Percentiles rank a stretch among this genome's conserved stretches.
Evolutionary conservation across 2,888 invertebrate genomes (phyloP).

Genomic region (Beris morrisii): DNA sequence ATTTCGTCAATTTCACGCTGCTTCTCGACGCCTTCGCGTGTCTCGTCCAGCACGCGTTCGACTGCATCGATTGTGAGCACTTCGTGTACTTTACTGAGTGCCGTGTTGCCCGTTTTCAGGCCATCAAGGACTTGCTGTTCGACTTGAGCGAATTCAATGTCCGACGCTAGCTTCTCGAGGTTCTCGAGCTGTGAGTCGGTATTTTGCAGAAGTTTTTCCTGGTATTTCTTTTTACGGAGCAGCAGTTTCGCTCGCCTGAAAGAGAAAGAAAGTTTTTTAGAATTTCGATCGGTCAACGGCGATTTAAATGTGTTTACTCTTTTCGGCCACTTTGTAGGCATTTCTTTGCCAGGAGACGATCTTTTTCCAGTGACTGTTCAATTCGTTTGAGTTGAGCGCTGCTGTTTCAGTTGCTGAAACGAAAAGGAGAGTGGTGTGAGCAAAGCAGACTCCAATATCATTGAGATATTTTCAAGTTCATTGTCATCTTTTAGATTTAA

Average conservation of each 20-base stretch:
- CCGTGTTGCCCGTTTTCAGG: conserved; percentile 86
- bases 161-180: conserved; percentile 83
- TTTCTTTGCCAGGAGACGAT: conserved; percentile 82
- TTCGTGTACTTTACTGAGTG: conserved; percentile 88
- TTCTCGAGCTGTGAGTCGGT: conserved; percentile 90
- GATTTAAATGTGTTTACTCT: conserved; percentile 59
- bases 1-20: conserved; percentile 88
- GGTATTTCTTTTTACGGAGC: conserved; percentile 90
- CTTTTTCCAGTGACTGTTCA: conserved; percentile 78
- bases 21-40: conserved; percentile 90
- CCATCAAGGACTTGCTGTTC: conserved; percentile 91
- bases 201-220: conserved; percentile 84
- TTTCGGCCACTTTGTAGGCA: conserved; percentile 86
- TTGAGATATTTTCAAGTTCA: background rate
- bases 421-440: background rate
- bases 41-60: conserved; percentile 94
- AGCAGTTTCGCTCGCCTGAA: conserved; percentile 78
- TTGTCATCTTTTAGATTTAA: no score
- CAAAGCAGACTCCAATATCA: background rate
- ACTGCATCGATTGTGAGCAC: conserved; percentile 90
- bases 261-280: conserved; percentile 1
- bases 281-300: background rate
- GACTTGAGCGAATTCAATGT: conserved; percentile 93
- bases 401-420: conserved; percentile 86
- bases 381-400: conserved; percentile 89